phyloP scores from a whole-genome alignment of 2,888 invertebrate species.

The Meta bourneti region DNA sequence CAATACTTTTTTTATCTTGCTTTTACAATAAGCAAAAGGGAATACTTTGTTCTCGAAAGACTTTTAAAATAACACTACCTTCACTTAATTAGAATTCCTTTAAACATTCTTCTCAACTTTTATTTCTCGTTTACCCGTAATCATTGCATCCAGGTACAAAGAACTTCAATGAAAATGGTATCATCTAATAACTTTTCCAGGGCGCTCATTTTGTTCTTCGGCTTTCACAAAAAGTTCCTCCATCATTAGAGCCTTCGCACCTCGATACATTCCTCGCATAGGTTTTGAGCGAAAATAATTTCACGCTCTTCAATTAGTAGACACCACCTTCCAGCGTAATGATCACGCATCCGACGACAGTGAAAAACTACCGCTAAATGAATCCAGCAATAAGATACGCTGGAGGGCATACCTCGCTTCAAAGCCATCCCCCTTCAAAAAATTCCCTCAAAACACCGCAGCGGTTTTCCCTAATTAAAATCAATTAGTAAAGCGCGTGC shows the following conservation, averaged over 20 bases:
- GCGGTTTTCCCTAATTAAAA: constrained; percentile 72
- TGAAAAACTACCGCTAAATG: not conserved
- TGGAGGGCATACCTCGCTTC: constrained; percentile 16
- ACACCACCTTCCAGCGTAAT: not conserved
- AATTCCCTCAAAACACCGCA: not conserved
- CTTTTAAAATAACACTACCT: not conserved
- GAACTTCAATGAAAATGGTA: not conserved
- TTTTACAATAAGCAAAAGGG: not conserved
- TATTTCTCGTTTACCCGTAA: not conserved
- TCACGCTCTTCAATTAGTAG: constrained; percentile 7
- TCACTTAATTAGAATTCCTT: not conserved
- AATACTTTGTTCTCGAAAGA: too few relatives aligned
- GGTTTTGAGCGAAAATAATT: not conserved
- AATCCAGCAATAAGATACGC: constrained; percentile 1
- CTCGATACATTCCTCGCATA: constrained; percentile 30
- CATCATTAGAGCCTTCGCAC: not conserved
- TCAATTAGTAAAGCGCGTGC: constrained; percentile 63
- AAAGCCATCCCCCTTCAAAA: not conserved
- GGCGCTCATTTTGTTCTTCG: not conserved
- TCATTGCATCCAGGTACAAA: not conserved
- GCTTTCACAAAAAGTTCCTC: not conserved
- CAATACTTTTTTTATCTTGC: not conserved
- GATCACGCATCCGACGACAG: not conserved
- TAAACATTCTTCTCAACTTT: not conserved
- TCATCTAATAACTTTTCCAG: not conserved